A percentile compares a stretch with the other conserved stretches of the same genome.
These are phyloP conservation scores for Macrochelys suwanniensis DNA, from an alignment of 2,797 vertebrate species.

Conservation along the genomic window DNA sequence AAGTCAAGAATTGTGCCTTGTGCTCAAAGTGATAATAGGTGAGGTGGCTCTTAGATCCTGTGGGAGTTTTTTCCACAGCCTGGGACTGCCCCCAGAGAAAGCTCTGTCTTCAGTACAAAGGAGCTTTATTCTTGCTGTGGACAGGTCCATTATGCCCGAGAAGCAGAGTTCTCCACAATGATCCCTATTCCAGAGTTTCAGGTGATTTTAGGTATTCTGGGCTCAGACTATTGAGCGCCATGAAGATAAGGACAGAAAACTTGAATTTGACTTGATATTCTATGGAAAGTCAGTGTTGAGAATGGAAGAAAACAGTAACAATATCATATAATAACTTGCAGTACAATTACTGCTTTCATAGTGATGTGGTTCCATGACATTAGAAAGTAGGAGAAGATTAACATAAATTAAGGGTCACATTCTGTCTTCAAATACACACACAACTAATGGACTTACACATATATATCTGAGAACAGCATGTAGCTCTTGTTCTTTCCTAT, in stretches of 20 bases:
- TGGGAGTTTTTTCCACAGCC: neutral
- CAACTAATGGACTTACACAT: neutral
- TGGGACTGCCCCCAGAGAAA: accelerated
- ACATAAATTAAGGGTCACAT: neutral
- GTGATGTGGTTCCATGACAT: neutral
- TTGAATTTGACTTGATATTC: neutral
- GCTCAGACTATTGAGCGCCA: neutral
- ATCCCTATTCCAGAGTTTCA: neutral
- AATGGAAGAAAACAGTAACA: neutral
- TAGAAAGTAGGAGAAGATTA: neutral
- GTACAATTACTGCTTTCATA: neutral
- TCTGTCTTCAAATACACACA: neutral
- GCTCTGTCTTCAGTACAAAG: neutral
- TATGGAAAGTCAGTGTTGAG: neutral
- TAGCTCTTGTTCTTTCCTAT: neutral
- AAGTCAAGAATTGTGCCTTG: neutral
- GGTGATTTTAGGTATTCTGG: neutral
- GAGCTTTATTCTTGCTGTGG: neutral
- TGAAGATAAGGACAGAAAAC: neutral
- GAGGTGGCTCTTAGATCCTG: neutral
- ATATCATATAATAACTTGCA: neutral
- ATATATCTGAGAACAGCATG: neutral
- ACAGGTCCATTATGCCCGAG: neutral
- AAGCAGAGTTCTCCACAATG: neutral
- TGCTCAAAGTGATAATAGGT: neutral